phyloP scores from a whole-genome alignment of 2,797 vertebrate genomes.

The Crax fasciolata region DNA sequence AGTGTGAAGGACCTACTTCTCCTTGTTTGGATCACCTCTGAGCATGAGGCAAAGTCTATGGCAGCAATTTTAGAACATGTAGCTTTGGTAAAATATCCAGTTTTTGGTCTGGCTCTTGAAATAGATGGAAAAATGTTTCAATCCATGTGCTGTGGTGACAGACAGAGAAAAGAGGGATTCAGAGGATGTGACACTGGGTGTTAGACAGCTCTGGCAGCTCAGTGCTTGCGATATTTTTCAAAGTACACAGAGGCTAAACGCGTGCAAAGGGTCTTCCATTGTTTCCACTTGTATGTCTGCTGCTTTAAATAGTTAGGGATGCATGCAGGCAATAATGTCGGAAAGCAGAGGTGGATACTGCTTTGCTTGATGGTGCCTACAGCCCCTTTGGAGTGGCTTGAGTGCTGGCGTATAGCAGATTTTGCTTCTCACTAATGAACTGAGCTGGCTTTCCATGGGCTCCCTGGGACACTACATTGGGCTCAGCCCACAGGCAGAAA shows the following conservation, averaged over 20 bases:
- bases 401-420: background rate
- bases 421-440: background rate
- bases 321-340: background rate
- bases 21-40: background rate
- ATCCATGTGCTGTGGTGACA: background rate
- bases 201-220: background rate
- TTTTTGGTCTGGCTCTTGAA: background rate
- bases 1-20: background rate
- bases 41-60: fast-evolving
- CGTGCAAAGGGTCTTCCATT: background rate
- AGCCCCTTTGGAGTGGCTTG: background rate
- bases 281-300: background rate
- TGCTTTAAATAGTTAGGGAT: background rate
- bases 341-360: background rate
- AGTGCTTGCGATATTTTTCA: fast-evolving
- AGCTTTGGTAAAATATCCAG: background rate
- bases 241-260: background rate
- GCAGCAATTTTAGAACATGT: background rate
- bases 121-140: background rate
- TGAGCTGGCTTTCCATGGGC: background rate
- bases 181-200: background rate
- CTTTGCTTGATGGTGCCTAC: background rate
- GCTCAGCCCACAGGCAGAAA: background rate
- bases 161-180: background rate
- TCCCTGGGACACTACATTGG: background rate